These are phyloP conservation scores for Mesoclemmys tuberculata DNA, from an alignment of 2,113 vertebrate species.

Conservation along the genomic window DNA sequence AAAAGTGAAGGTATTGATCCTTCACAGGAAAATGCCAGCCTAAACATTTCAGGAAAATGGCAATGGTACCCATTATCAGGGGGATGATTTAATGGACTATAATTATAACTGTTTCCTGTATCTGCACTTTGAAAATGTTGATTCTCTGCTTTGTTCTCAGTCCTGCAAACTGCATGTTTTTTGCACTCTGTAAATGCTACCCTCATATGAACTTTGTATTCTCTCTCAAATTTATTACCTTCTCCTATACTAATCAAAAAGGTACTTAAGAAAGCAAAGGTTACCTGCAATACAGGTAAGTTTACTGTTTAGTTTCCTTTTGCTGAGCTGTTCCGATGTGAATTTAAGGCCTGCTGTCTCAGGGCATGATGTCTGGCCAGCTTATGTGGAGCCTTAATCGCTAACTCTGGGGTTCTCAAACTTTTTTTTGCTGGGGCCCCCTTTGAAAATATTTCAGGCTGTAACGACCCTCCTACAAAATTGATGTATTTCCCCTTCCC, in stretches of 20 bases:
- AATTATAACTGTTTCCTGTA: not conserved
- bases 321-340: not conserved
- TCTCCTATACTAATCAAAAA: not conserved
- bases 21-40: not conserved
- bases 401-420: too few relatives aligned
- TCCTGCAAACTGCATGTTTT: not conserved
- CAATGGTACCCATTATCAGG: not conserved
- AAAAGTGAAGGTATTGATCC: not conserved
- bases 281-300: slow-evolving; percentile 1
- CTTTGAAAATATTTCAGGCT: too few relatives aligned
- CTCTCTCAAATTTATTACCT: not conserved
- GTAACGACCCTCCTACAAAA: too few relatives aligned
- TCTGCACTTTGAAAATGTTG: not conserved
- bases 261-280: not conserved
- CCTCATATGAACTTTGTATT: not conserved
- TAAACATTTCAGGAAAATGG: not conserved
- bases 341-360: not conserved
- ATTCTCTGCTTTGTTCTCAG: not conserved
- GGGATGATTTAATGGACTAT: not conserved
- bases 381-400: not conserved
- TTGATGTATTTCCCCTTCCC: too few relatives aligned
- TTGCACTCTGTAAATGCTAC: not conserved
- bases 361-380: not conserved
- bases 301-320: not conserved
- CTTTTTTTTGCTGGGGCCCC: too few relatives aligned